Base-by-base conservation (phyloP, 2,113 vertebrate genomes). In the Crocuta crocuta region DNA sequence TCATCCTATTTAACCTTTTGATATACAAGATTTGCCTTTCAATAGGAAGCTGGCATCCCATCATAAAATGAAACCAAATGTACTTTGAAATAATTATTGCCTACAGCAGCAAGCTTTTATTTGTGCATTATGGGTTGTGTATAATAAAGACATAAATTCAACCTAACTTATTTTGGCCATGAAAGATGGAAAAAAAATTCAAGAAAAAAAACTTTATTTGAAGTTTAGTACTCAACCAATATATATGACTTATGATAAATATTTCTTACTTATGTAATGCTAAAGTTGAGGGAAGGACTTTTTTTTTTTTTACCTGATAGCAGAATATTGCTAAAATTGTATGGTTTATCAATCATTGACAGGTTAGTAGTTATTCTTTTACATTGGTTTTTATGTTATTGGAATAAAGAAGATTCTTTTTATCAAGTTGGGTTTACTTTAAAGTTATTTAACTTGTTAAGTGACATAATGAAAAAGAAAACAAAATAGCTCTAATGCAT, bases 41-140 rank as follows among this genome's bases (percentile, higher is more conserved):
- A 74, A 48, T 90, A 43, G 23, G 65, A 93, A 92, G 31, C 28
- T 95, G 76, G 10, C 9, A 81, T 95, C 87, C 58, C 24, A 61
- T 84, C 33, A 88, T 48, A 88, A 88, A 95, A 92, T 84, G 23
- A 94, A 97, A 87, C 19, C 26, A 94, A 95, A 73, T 94, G 43
- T 70, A 89, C 11, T 96, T 94, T 95, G 73, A 94, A 21, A 74
- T 92, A 90, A 96, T 92, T 91, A 94, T 39, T 68, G 17, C 39
- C 26, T 84, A 58, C 15, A 63, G 2, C 5, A 50, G 5, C 19
- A 91, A 7, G 16, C 26, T 94, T 94, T 96, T 84, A 89, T 94
- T 94, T 93, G 19, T 50, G 33, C 2, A 26, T 78, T 92, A 63
- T 50, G 31, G 33, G 19, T 63, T 89, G 19, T 6, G 21, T 24